Conservation (phyloP, 1,140 invertebrate species). For the Himalopsyche phryganea region DNA sequence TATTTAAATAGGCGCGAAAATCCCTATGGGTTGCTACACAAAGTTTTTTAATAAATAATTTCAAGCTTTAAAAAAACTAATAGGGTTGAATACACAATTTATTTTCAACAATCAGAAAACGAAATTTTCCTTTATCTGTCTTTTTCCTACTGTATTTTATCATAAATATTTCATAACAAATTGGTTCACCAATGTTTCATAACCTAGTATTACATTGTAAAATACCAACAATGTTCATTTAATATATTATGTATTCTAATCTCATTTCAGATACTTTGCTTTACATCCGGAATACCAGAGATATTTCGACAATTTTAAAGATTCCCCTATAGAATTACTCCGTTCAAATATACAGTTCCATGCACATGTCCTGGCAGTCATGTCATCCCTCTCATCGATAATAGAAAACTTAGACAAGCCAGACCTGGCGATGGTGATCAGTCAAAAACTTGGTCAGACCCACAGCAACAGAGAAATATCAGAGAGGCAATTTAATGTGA, state of each 20-base stretch:
- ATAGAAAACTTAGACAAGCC: conserved; percentile 64
- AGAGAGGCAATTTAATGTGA: conserved; percentile 54
- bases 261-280: conserved; percentile 62
- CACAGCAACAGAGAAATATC: conserved; percentile 56
- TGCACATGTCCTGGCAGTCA: conserved; percentile 65
- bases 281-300: conserved; percentile 59
- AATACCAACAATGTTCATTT: not conserved
- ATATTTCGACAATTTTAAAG: conserved; percentile 58
- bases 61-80: no score
- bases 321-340: conserved; percentile 55
- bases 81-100: no score
- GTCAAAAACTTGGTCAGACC: conserved; percentile 59
- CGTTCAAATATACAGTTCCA: conserved; percentile 58
- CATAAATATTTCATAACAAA: no score
- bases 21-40: no score
- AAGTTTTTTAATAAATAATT: no score
- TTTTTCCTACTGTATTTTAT: no score
- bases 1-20: no score
- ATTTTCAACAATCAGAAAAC: no score
- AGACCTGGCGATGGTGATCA: conserved; percentile 58
- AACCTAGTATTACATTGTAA: not conserved
- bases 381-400: conserved; percentile 59
- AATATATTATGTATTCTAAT: not conserved
- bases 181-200: no score
- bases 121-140: no score